Percentiles rank a stretch among this genome's conserved stretches.
Evolutionary conservation across 2,888 invertebrate species (phyloP).

Genomic region (Polydrusus cervinus): DNA sequence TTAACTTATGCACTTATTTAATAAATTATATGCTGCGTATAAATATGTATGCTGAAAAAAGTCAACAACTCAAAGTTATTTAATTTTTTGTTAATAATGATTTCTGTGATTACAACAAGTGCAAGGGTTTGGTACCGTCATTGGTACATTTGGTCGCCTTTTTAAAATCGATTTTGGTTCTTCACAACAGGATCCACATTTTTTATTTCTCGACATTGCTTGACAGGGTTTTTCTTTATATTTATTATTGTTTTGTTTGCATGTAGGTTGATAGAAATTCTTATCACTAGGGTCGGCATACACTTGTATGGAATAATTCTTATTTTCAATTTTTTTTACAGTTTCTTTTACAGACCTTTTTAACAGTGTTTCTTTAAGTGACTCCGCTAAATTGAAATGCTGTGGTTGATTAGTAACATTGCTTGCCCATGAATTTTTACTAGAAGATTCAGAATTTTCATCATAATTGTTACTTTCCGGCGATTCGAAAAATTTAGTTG

Average conservation of each 20-base stretch:
- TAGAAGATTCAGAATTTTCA: neutral
- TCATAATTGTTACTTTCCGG: no score
- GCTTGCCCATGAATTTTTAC: neutral
- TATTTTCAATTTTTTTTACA: constrained; percentile 3
- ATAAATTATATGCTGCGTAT: no score
- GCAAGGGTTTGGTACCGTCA: neutral
- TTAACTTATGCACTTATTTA: no score
- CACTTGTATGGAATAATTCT: neutral
- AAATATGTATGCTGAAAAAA: no score
- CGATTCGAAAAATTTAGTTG: neutral
- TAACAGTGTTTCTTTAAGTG: constrained; percentile 3
- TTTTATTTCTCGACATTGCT: neutral
- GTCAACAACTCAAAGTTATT: neutral
- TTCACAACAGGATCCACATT: neutral
- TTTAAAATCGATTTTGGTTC: neutral
- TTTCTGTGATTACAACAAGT: neutral
- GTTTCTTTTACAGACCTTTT: constrained; percentile 10
- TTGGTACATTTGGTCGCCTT: constrained; percentile 3
- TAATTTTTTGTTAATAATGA: neutral
- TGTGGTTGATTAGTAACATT: neutral
- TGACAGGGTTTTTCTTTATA: neutral
- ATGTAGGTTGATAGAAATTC: neutral
- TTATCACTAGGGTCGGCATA: neutral
- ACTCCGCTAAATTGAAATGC: neutral
- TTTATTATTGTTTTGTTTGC: neutral